A percentile compares a stretch with the other conserved stretches of the same genome.
phyloP scores from a whole-genome alignment of 2,888 invertebrate species.

The Polia nebulosa region DNA sequence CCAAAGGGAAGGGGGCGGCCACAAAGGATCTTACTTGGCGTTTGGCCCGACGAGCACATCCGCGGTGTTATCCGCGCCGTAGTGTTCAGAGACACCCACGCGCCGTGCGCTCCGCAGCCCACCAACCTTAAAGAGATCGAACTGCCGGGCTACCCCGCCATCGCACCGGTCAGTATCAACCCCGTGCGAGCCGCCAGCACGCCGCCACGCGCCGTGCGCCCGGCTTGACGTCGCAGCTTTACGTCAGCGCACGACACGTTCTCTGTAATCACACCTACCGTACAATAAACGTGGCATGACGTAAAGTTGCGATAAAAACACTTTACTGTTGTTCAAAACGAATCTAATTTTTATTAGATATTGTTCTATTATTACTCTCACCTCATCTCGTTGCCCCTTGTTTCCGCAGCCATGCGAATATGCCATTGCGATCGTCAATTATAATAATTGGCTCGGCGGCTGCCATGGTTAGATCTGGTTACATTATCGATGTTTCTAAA shows the following conservation, averaged over 20 bases:
- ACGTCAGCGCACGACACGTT: constrained; percentile 24
- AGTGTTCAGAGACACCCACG: constrained; percentile 96
- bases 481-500: constrained; percentile 18
- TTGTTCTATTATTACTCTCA: constrained; percentile 25
- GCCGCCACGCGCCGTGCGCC: constrained; percentile 10
- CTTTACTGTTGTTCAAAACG: constrained; percentile 14
- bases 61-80: constrained; percentile 97
- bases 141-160: constrained; percentile 85
- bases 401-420: constrained; percentile 76
- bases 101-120: constrained; percentile 92
- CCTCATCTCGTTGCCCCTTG: constrained; percentile 27
- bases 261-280: background rate
- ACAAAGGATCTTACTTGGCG: constrained; percentile 97
- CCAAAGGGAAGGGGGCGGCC: constrained; percentile 98
- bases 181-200: constrained; percentile 34
- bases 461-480: constrained; percentile 52
- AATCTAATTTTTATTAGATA: constrained; percentile 2
- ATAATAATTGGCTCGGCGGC: constrained; percentile 65
- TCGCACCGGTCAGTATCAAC: constrained; percentile 87
- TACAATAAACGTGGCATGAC: constrained; percentile 6
- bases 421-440: constrained; percentile 75
- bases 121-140: constrained; percentile 95
- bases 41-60: constrained; percentile 98
- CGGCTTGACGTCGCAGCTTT: constrained; percentile 36
- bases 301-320: constrained; percentile 39